Base-by-base conservation (phyloP, 2,113 vertebrate species). In the Panthera leo region DNA sequence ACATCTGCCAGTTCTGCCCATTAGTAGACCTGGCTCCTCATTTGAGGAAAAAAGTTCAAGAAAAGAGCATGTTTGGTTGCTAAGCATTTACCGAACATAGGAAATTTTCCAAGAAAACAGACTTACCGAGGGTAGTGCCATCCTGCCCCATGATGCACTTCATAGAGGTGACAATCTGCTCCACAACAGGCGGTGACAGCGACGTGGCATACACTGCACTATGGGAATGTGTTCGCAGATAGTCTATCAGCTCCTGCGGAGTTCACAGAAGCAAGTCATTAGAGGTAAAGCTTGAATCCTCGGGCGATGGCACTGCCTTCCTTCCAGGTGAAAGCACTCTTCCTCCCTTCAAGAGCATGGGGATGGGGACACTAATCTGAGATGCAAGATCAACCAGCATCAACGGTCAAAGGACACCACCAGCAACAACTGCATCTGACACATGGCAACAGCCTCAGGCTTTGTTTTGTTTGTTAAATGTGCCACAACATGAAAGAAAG, bases 141-240 rank as follows among this genome's bases (percentile, higher is more conserved):
- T 99, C 99, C 98, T 99, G 99, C 96, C 99, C 99, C 99, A 99
- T 99, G 98, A 99, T 99, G 97, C 99, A 99, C 98, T 99, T 99
- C 99, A 99, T 99, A 0, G 99, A 99, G 97, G 99, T 98, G 98
- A 99, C 99, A 83, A 99, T 99, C 98, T 99, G 99, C 97, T 99
- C 99, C 84, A 98, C 98, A 65, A 99, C 99, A 39, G 99, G 99
- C 2, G 99, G 99, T 0, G 99, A 99, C 98, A 99, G 98, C 15
- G 99, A 99, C 0, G 99, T 99, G 95, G 99, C 99, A 1, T 99
- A 99, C 1, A 99, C 98, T 1, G 99, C 99, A 70, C 99, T 99
- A 98, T 99, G 99, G 63, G 99, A 99, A 89, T 99, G 99, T n/a
- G 98, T 97, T 42, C 99, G 99, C 97, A 99, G 99, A 93, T 99